Evolutionary conservation across 1,140 invertebrate genomes (phyloP).

Genomic region (Zaprionus camerounensis): DNA sequence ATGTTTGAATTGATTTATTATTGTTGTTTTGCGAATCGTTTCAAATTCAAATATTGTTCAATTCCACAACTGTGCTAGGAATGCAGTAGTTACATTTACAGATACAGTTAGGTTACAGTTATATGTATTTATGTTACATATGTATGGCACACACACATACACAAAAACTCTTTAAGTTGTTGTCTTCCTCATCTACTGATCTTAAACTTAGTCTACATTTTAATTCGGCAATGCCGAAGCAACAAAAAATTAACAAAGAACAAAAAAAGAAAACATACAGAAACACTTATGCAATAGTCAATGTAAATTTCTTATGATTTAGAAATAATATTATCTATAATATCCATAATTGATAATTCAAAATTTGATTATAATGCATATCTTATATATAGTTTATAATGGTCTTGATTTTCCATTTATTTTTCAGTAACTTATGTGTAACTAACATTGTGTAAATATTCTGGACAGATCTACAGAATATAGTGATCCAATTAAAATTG

Average conservation of each 20-base stretch:
- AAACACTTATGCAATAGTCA: conserved; percentile 43
- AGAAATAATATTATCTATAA: background rate
- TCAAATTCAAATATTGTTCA: conserved; percentile 72
- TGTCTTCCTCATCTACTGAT: background rate
- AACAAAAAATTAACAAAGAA: conserved; percentile 10
- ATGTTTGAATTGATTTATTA: conserved; percentile 4
- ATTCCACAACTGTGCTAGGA: conserved; percentile 81
- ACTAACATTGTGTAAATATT: background rate
- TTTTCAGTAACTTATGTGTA: background rate
- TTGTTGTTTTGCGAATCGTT: conserved; percentile 40
- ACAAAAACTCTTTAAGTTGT: background rate
- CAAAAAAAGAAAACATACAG: background rate
- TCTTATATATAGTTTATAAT: background rate
- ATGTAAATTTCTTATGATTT: conserved; percentile 15
- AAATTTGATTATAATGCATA: background rate
- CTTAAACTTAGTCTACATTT: conserved; percentile 43
- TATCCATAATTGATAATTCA: background rate
- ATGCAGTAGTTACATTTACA: conserved; percentile 72
- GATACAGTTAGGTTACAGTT: conserved; percentile 30
- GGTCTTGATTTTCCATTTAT: background rate
- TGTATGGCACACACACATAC: conserved; percentile 12
- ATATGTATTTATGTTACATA: conserved; percentile 24
- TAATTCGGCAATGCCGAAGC: conserved; percentile 59
- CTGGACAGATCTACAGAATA: conserved; percentile 4
- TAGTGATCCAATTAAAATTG: background rate